phyloP scores from a whole-genome alignment of 2,797 vertebrate genomes.

The Sebastiscus albofasciatus region DNA sequence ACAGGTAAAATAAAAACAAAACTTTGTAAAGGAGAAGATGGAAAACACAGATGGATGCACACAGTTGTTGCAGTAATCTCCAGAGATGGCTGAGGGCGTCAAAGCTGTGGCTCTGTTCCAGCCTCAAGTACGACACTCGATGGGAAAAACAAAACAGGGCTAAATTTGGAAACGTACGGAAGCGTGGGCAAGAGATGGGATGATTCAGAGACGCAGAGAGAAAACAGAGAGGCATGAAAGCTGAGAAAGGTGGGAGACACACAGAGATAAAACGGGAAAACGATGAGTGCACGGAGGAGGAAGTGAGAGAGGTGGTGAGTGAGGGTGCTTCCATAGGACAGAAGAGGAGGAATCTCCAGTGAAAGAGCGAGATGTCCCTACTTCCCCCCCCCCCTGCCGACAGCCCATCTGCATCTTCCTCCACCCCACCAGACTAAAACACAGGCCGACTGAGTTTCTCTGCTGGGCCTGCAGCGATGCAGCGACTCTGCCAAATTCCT shows the following conservation, averaged over 20 bases:
- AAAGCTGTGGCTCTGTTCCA: slow-evolving; percentile 46
- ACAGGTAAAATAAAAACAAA: neutral
- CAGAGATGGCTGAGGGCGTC: slow-evolving; percentile 49
- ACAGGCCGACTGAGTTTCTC: slow-evolving; percentile 33
- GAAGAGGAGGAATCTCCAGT: slow-evolving; percentile 20
- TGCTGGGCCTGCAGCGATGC: neutral
- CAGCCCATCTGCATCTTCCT: slow-evolving; percentile 52
- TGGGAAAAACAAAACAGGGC: slow-evolving; percentile 53
- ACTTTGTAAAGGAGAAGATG: slow-evolving; percentile 11
- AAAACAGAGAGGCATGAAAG: slow-evolving; percentile 23
- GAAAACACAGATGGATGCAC: slow-evolving; percentile 59
- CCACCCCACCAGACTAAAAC: slow-evolving; percentile 38
- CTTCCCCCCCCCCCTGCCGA: slow-evolving; percentile 2
- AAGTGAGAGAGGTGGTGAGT: neutral
- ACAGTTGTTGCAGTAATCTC: slow-evolving; percentile 48
- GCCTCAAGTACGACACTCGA: slow-evolving; percentile 21
- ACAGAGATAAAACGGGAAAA: neutral
- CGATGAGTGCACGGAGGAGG: neutral
- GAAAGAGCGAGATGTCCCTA: slow-evolving; percentile 13
- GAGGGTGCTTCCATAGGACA: neutral
- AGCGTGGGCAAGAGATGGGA: slow-evolving; percentile 52
- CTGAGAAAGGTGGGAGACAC: slow-evolving; percentile 16
- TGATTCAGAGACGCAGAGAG: slow-evolving; percentile 59
- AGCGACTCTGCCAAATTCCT: slow-evolving; percentile 42
- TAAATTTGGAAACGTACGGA: slow-evolving; percentile 62